phyloP scores from a whole-genome alignment of 2,888 invertebrate genomes.

The Cloeon dipterum region DNA sequence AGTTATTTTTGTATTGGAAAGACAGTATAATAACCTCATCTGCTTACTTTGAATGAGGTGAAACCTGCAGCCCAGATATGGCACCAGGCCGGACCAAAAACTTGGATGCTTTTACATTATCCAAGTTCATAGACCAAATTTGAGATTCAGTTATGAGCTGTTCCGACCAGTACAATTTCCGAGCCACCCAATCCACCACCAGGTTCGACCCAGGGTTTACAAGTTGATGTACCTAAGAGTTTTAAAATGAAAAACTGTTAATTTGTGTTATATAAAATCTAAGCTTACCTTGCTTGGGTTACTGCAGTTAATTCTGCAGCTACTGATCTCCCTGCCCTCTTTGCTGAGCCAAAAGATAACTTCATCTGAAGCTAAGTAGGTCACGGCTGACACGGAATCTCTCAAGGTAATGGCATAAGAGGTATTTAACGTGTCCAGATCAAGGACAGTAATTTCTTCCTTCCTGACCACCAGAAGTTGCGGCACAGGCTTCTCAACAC shows the following conservation, averaged over 20 bases:
- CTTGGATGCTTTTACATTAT: slow-evolving; percentile 23
- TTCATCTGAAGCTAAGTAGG: slow-evolving; percentile 42
- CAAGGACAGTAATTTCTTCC: too few relatives aligned
- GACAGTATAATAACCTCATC: too few relatives aligned
- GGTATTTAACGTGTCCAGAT: too few relatives aligned
- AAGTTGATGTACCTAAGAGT: background rate
- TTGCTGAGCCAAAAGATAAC: slow-evolving; percentile 62
- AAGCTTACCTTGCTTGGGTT: slow-evolving; percentile 14
- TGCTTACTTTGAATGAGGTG: slow-evolving; percentile 9
- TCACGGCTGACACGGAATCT: slow-evolving; percentile 39
- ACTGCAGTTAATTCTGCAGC: slow-evolving; percentile 29
- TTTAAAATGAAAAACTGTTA: background rate
- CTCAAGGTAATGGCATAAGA: too few relatives aligned
- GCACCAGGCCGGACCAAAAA: background rate
- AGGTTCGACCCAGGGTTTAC: slow-evolving; percentile 33
- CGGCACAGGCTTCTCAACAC: slow-evolving; percentile 54
- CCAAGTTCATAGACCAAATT: slow-evolving; percentile 39
- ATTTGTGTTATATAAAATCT: too few relatives aligned
- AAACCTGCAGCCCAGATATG: slow-evolving; percentile 4
- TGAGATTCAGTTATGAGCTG: slow-evolving; percentile 22
- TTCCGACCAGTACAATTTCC: slow-evolving; percentile 65
- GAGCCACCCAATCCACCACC: slow-evolving; percentile 69
- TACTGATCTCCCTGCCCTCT: slow-evolving; percentile 43
- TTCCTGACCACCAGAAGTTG: slow-evolving; percentile 47
- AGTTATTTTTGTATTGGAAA: too few relatives aligned